phyloP scores from a whole-genome alignment of 2,797 vertebrate species.

The Notamacropus eugenii region DNA sequence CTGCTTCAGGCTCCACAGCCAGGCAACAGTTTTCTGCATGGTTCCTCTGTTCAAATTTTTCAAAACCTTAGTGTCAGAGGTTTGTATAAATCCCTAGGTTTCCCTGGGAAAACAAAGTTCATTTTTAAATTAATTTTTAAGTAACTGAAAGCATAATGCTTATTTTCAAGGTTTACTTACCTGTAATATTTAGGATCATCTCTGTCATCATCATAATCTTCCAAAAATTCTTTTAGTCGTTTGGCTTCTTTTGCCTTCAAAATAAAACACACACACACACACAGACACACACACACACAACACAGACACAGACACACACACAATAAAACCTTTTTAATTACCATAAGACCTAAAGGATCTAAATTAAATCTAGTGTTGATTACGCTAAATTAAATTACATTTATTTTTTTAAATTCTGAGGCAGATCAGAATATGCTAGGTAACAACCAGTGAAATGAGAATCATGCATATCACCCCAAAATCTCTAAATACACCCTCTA shows the following conservation, averaged over 20 bases:
- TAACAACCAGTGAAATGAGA: background rate
- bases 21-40: background rate
- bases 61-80: background rate
- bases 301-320: background rate
- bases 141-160: background rate
- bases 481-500: background rate
- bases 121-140: background rate
- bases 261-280: slow-evolving; percentile 34
- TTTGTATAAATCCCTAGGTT: background rate
- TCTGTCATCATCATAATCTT: slow-evolving; percentile 98
- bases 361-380: background rate
- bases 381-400: background rate
- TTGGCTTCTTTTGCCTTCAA: slow-evolving; percentile 97
- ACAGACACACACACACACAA: background rate
- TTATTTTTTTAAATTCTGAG: slow-evolving; percentile 3
- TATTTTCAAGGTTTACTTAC: slow-evolving; percentile 79
- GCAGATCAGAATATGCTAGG: background rate
- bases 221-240: slow-evolving; percentile 97
- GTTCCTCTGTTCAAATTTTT: background rate
- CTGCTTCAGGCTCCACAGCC: background rate
- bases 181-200: slow-evolving; percentile 99
- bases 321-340: slow-evolving; percentile 8
- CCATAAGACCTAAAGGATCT: slow-evolving; percentile 17
- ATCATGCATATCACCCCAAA: background rate
- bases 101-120: background rate